Percentiles rank a stretch among this genome's conserved stretches.
phyloP scores from a whole-genome alignment of 2,113 vertebrate genomes.

The Etheostoma cragini region DNA sequence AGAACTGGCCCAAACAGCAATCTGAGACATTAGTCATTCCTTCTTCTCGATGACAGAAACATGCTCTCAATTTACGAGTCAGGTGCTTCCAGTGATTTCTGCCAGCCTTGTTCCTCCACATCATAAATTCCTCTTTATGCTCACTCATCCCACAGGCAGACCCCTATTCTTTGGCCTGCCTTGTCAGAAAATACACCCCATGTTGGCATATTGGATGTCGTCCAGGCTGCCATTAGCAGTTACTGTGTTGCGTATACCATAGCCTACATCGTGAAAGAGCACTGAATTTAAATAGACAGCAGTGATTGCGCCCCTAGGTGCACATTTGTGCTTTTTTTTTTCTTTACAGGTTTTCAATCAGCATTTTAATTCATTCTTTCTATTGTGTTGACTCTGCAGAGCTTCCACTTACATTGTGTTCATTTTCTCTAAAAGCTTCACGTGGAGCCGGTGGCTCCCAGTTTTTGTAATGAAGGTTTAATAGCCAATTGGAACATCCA shows the following conservation, averaged over 20 bases:
- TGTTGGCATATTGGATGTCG: constrained; percentile 57
- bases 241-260: constrained; percentile 36
- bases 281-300: constrained; percentile 73
- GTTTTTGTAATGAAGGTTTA: constrained; percentile 83
- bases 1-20: constrained; percentile 61
- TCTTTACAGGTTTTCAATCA: constrained; percentile 61
- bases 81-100: constrained; percentile 76
- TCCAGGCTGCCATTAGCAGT: constrained; percentile 67
- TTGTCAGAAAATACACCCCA: constrained; percentile 60
- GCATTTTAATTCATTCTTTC: constrained; percentile 70
- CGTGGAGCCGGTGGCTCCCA: constrained; percentile 72
- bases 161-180: constrained; percentile 61
- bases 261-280: constrained; percentile 37
- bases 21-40: constrained; percentile 73
- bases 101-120: constrained; percentile 71
- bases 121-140: constrained; percentile 80
- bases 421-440: constrained; percentile 75
- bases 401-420: constrained; percentile 69
- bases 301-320: constrained; percentile 69
- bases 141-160: constrained; percentile 71
- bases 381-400: constrained; percentile 69
- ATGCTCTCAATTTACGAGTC: constrained; percentile 78
- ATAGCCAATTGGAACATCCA: constrained; percentile 78
- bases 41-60: constrained; percentile 73
- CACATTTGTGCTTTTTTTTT: constrained; percentile 61